phyloP scores from a whole-genome alignment of 1,140 invertebrate genomes.

The Lysiphlebus fabarum region DNA sequence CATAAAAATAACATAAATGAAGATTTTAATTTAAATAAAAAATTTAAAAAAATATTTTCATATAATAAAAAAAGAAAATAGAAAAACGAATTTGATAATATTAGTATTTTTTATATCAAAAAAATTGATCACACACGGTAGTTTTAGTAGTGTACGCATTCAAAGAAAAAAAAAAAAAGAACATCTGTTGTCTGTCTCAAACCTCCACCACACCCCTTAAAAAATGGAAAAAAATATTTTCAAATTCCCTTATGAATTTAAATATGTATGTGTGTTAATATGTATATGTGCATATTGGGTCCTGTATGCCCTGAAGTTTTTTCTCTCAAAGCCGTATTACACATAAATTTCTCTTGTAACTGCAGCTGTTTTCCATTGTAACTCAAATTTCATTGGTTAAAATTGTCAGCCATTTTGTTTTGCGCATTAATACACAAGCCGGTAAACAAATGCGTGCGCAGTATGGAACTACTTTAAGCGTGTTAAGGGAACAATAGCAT shows the following conservation, averaged over 20 bases:
- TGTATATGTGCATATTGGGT: too few relatives aligned
- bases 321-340: constrained; percentile 18
- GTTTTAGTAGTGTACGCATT: neutral
- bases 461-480: constrained; percentile 53
- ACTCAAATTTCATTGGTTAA: constrained; percentile 27
- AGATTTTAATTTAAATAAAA: neutral
- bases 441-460: constrained; percentile 50
- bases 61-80: constrained; percentile 8
- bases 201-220: neutral
- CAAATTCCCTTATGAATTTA: constrained; percentile 11
- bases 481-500: constrained; percentile 55
- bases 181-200: constrained; percentile 23
- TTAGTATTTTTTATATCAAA: too few relatives aligned
- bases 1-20: neutral
- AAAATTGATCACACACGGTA: neutral
- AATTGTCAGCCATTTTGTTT: constrained; percentile 26
- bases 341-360: constrained; percentile 17
- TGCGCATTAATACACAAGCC: constrained; percentile 35
- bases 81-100: neutral
- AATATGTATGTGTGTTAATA: too few relatives aligned
- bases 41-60: constrained; percentile 18
- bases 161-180: constrained; percentile 9
- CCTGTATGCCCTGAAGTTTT: neutral
- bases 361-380: constrained; percentile 16
- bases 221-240: constrained; percentile 14